Conservation (phyloP, 2,888 invertebrate species). For the Silvanus unidentatus region DNA sequence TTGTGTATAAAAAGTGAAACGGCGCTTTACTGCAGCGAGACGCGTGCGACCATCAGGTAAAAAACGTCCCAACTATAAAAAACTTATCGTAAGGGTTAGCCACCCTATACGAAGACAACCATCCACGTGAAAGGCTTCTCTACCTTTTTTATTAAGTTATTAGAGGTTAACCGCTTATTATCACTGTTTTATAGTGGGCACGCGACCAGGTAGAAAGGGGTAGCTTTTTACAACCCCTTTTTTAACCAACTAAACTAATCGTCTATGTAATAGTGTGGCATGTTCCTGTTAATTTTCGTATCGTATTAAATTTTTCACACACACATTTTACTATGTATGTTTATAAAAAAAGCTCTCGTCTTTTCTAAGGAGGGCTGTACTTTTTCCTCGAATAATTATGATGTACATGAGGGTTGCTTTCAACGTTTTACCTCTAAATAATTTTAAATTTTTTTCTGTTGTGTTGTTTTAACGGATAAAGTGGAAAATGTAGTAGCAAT, state of each 20-base stretch:
- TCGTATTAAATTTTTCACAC: too few relatives aligned
- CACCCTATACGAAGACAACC: slow-evolving; percentile 23
- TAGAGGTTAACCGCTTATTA: slow-evolving; percentile 45
- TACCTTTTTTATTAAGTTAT: slow-evolving; percentile 43
- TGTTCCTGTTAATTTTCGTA: too few relatives aligned
- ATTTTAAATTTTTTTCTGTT: too few relatives aligned
- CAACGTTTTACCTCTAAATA: too few relatives aligned
- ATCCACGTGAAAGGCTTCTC: slow-evolving; percentile 26
- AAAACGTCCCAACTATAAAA: slow-evolving; percentile 4
- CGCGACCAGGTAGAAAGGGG: slow-evolving; percentile 45
- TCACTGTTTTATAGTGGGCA: slow-evolving; percentile 41
- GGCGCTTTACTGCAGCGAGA: neutral
- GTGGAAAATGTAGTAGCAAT: slow-evolving; percentile 1
- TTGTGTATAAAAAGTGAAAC: neutral
- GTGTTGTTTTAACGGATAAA: neutral
- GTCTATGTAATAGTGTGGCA: neutral
- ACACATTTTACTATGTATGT: too few relatives aligned
- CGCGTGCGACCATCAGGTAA: slow-evolving; percentile 7
- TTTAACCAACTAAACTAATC: slow-evolving; percentile 11
- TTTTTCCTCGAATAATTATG: too few relatives aligned
- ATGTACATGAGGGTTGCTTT: too few relatives aligned
- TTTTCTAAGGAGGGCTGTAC: too few relatives aligned
- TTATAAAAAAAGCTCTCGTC: too few relatives aligned
- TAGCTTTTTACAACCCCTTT: slow-evolving; percentile 21
- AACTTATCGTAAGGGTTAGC: slow-evolving; percentile 27